Percentiles rank a stretch among this genome's conserved stretches.
Conservation (phyloP, 2,797 vertebrate species). For the Onychomys arenicola region DNA sequence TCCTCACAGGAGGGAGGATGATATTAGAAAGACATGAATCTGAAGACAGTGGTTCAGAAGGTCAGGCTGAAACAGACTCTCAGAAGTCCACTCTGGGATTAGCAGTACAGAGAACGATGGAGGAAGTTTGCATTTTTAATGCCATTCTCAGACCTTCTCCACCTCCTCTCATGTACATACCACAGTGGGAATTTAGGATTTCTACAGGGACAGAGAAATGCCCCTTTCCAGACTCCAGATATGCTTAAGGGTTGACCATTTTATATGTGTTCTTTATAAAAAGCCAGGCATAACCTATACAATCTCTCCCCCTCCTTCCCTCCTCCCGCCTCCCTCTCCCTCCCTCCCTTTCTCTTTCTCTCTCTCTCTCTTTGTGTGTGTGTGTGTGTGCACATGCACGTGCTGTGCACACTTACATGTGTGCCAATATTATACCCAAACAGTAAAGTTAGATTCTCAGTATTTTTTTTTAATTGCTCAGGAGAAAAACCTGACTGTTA, state of each 20-base stretch:
- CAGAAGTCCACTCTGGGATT: conserved; percentile 26
- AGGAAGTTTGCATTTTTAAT: conserved; percentile 7
- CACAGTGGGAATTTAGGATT: not conserved
- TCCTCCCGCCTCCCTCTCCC: no score
- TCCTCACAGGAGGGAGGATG: not conserved
- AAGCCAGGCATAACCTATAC: not conserved
- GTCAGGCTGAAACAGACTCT: not conserved
- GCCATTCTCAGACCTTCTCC: not conserved
- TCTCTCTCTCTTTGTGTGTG: not conserved
- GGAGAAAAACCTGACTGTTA: not conserved
- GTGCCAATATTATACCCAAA: not conserved
- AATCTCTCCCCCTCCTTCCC: not conserved
- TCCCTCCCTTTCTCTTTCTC: not conserved
- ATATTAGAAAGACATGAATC: not conserved
- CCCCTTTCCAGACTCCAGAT: not conserved
- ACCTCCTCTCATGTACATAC: not conserved
- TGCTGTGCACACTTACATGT: not conserved
- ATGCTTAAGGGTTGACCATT: not conserved
- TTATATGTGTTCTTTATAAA: not conserved
- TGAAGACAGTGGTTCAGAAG: not conserved
- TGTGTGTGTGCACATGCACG: not conserved
- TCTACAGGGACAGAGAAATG: not conserved
- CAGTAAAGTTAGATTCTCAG: not conserved
- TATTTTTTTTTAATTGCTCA: not conserved
- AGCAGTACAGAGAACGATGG: not conserved